phyloP scores from a whole-genome alignment of 2,113 vertebrate genomes.

The Phasianus colchicus region DNA sequence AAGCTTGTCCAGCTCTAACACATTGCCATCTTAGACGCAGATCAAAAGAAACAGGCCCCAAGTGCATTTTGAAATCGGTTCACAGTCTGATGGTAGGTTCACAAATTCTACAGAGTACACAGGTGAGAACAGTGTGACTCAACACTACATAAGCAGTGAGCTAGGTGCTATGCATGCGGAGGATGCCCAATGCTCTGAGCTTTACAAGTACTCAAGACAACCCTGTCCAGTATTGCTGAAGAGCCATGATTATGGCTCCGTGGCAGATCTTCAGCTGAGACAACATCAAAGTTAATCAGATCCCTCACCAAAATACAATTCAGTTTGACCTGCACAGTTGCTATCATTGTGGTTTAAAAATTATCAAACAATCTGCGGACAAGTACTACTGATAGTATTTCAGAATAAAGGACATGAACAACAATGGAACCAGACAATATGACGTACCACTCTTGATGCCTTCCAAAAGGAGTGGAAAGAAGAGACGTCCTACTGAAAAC shows the following conservation, averaged over 20 bases:
- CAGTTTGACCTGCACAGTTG: not conserved
- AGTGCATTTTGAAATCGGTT: not conserved
- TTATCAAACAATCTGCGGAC: not conserved
- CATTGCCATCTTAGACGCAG: not conserved
- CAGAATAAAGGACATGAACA: not conserved
- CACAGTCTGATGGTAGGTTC: not conserved
- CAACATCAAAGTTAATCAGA: not conserved
- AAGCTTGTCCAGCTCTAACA: not conserved
- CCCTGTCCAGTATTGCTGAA: not conserved
- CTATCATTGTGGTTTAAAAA: not conserved
- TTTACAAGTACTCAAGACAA: not conserved
- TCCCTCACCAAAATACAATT: not conserved
- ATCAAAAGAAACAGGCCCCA: not conserved
- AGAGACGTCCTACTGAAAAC: not conserved
- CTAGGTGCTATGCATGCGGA: not conserved
- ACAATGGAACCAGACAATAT: not conserved
- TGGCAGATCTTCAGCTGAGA: not conserved
- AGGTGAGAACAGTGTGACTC: not conserved
- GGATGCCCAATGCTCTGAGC: not conserved
- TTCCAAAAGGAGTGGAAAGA: not conserved
- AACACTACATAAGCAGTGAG: fast-evolving
- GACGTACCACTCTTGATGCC: not conserved
- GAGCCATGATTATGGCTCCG: not conserved
- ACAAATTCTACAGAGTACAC: not conserved
- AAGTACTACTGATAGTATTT: not conserved